A percentile compares a stretch with the other conserved stretches of the same genome.
phyloP scores from a whole-genome alignment of 1,140 invertebrate genomes.

The Belonocnema kinseyi region DNA sequence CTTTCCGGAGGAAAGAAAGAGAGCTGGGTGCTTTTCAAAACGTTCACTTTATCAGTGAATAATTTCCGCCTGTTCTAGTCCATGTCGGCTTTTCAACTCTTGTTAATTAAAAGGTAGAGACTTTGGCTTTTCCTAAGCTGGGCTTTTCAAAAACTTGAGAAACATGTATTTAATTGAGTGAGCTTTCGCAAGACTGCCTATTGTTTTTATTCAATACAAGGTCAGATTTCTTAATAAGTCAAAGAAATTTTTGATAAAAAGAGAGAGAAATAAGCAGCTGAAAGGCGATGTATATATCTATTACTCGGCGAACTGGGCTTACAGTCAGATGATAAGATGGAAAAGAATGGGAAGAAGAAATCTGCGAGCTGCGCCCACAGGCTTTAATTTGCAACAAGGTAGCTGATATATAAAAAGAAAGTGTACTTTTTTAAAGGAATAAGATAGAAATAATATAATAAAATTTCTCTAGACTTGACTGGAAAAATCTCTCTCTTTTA shows the following conservation, averaged over 20 bases:
- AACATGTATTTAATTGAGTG: not conserved
- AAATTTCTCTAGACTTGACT: constrained; percentile 8
- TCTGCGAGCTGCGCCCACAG: not conserved
- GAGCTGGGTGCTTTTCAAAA: not conserved
- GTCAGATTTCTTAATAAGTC: too few species aligned
- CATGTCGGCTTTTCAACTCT: not conserved
- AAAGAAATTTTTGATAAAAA: not conserved
- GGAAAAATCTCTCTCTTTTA: not conserved
- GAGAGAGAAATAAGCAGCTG: not conserved
- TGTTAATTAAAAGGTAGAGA: not conserved
- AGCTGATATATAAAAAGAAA: not conserved
- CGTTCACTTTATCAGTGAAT: constrained; percentile 14
- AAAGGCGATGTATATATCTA: too few species aligned
- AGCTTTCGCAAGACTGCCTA: not conserved
- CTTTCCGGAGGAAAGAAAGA: not conserved
- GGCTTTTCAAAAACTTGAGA: too few species aligned
- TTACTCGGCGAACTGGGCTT: too few species aligned
- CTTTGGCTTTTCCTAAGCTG: too few species aligned
- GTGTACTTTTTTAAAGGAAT: constrained; percentile 11
- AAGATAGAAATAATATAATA: constrained; percentile 8
- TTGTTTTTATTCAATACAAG: too few species aligned
- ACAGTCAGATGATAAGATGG: too few species aligned
- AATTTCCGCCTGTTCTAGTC: not conserved
- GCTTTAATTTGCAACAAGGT: constrained; percentile 13
- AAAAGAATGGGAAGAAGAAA: too few species aligned